These are phyloP conservation scores for Quiscalus mexicanus DNA, from an alignment of 2,113 vertebrate genomes.

Conservation along the genomic window DNA sequence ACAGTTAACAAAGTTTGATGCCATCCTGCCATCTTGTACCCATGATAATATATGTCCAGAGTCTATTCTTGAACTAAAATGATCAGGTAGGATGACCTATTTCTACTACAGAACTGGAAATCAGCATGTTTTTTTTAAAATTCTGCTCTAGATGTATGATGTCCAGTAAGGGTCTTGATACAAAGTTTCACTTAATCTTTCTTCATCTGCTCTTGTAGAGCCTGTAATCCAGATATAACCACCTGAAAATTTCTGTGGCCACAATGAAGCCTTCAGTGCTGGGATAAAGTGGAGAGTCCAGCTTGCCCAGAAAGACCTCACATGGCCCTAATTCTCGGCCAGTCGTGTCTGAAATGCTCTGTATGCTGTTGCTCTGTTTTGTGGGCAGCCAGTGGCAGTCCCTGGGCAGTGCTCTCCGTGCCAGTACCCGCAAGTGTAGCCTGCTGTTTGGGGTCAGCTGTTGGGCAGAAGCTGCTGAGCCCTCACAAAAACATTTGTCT, in stretches of 20 bases:
- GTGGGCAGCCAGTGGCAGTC: neutral
- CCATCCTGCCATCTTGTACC: neutral
- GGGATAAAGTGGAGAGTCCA: neutral
- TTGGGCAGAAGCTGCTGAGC: conserved; percentile 5
- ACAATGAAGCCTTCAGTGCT: neutral
- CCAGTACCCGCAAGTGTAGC: neutral
- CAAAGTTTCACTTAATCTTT: neutral
- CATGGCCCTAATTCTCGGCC: neutral
- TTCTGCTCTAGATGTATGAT: neutral
- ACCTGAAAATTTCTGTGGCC: neutral
- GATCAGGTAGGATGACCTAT: neutral
- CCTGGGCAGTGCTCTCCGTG: neutral
- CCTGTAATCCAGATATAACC: neutral
- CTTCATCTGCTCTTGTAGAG: neutral
- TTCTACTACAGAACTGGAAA: neutral
- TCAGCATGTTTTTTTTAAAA: rapidly evolving
- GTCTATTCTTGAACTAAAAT: neutral
- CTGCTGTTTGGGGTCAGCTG: conserved; percentile 1
- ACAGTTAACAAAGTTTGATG: neutral
- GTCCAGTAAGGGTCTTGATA: neutral
- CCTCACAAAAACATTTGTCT: conserved; percentile 48
- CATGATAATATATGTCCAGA: neutral
- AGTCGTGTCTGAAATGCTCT: neutral
- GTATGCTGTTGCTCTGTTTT: neutral
- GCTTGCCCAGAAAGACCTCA: neutral